These are phyloP conservation scores for Nansenia antarctica DNA, from an alignment of 2,113 vertebrate genomes.

Conservation along the genomic window DNA sequence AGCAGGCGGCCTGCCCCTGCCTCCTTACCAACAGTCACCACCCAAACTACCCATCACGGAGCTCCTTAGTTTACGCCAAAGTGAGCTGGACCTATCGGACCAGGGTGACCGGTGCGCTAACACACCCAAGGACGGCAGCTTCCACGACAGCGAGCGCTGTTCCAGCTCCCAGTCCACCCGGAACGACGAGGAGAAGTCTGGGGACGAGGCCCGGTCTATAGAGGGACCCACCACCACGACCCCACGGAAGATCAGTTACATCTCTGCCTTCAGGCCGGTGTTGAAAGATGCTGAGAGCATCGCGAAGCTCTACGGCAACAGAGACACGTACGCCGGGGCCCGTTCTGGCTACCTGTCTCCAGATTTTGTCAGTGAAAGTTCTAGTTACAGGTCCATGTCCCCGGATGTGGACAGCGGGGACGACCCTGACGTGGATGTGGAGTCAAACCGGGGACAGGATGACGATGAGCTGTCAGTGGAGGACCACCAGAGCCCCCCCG, in stretches of 20 bases:
- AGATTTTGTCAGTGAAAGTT: slow-evolving; percentile 92
- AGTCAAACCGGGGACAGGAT: slow-evolving; percentile 85
- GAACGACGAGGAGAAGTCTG: slow-evolving; percentile 81
- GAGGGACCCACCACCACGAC: slow-evolving; percentile 65
- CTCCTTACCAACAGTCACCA: slow-evolving; percentile 82
- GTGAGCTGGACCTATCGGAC: slow-evolving; percentile 70
- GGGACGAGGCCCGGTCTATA: slow-evolving; percentile 76
- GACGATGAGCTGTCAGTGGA: slow-evolving; percentile 78
- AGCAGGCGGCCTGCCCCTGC: slow-evolving; percentile 82
- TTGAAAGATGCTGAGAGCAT: slow-evolving; percentile 93
- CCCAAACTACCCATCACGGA: slow-evolving; percentile 77
- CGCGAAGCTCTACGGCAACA: slow-evolving; percentile 90
- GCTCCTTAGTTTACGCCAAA: slow-evolving; percentile 72
- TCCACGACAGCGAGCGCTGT: slow-evolving; percentile 74
- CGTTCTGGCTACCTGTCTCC: slow-evolving; percentile 85
- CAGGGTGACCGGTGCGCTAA: slow-evolving; percentile 76
- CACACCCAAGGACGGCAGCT: slow-evolving; percentile 77
- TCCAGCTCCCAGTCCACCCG: slow-evolving; percentile 75
- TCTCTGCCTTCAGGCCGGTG: slow-evolving; percentile 93
- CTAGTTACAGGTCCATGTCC: slow-evolving; percentile 88
- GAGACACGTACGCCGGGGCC: slow-evolving; percentile 77
- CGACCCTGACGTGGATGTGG: slow-evolving; percentile 93
- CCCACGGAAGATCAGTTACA: slow-evolving; percentile 85
- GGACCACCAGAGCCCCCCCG: slow-evolving; percentile 56
- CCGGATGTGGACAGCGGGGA: slow-evolving; percentile 87